Evolutionary conservation across 2,113 vertebrate genomes (phyloP), one percentile per base, ranked within the genome.

Genomic region (Syngnathus scovelli): DNA sequence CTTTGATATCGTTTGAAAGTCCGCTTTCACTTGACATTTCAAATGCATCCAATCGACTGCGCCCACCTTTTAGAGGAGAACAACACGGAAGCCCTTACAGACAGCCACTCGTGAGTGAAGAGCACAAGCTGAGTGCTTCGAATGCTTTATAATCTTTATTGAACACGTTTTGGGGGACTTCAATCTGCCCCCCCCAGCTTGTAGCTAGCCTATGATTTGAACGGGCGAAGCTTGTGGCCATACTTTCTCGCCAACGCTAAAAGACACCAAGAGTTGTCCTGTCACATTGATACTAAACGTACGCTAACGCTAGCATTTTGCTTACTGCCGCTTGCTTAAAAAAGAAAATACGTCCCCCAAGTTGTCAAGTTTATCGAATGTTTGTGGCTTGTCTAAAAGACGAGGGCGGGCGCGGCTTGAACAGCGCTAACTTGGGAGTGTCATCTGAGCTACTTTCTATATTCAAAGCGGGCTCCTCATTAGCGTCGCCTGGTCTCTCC

Each of bases 401-500:
- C 33, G 13, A 13, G n/a, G n/a, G n/a, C n/a, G 27, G 23, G 27
- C 27, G 27, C 16, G 55, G 27, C 55, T 15, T 36, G 1, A 2
- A 16, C 21, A 55, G n/a, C 23, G 21, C 52, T 27, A 27, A 16
- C 13, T 36, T 58, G 15, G 2, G 23, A 36, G 5, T 36, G 18
- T 27, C 6, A 13, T 58, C 13, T 1, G 1, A 18, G 55, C 27
- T 15, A 3, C 27, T 56, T 58, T 36, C 5, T 36, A 16, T 36
- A 36, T 58, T 36, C 61, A 62, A 62, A 62, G 39, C 13, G 8
- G 61, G 61, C 21, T 44, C 61, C 61, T 62, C 61, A 62, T 62
- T 62, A 62, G 21, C 41, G 8, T n/a, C 21, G 4, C n/a, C n/a
- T n/a, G n/a, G 21, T 62, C n/a, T 43, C 10, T 13, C 12, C n/a